Percentiles rank a stretch among this genome's conserved stretches.
Conservation (phyloP, 2,113 vertebrate genomes). For the Turdus rufiventris region DNA sequence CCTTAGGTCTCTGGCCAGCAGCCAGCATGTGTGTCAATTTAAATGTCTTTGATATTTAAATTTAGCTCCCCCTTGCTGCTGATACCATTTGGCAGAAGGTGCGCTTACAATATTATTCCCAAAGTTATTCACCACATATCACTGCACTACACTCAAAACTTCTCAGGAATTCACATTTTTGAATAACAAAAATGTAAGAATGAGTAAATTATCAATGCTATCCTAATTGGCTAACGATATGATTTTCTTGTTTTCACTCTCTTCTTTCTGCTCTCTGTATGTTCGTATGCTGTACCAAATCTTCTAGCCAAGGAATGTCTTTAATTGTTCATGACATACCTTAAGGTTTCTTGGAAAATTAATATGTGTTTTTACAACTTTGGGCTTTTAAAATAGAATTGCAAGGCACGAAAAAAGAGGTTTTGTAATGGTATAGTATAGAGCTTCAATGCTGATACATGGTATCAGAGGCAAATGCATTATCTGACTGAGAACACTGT, state of each 20-base stretch:
- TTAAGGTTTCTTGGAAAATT: neutral
- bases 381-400: neutral
- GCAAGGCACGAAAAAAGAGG: neutral
- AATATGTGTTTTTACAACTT: neutral
- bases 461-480: neutral
- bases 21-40: constrained; percentile 41
- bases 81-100: constrained; percentile 34
- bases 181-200: neutral
- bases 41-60: constrained; percentile 59
- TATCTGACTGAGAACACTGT: neutral
- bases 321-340: neutral
- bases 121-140: neutral
- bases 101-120: neutral
- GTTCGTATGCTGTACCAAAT: neutral
- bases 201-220: neutral
- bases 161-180: neutral
- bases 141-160: neutral
- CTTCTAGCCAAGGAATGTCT: neutral
- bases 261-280: neutral
- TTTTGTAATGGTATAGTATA: neutral
- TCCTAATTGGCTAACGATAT: neutral
- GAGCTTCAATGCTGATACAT: neutral
- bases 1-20: constrained; percentile 5
- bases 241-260: neutral
- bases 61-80: constrained; percentile 5